Percentiles rank a stretch among this genome's conserved stretches.
phyloP scores from a whole-genome alignment of 2,888 invertebrate genomes.

The Cephonodes hylas region DNA sequence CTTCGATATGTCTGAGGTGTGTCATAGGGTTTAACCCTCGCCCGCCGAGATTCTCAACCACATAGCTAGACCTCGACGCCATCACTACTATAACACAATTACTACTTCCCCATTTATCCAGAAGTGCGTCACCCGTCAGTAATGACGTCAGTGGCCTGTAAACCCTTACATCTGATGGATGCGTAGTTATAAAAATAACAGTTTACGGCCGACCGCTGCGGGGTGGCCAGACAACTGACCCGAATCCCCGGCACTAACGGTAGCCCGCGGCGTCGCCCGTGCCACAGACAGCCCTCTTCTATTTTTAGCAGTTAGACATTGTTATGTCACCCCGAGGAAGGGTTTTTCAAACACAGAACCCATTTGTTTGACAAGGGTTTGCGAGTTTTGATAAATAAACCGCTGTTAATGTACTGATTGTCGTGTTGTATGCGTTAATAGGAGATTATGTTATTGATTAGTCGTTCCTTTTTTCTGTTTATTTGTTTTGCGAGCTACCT shows the following conservation, averaged over 20 bases:
- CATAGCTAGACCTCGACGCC: background rate
- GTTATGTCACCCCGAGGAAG: background rate
- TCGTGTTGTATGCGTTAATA: background rate
- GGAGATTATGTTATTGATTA: background rate
- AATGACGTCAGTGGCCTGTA: background rate
- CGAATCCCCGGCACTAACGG: background rate
- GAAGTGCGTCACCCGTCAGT: background rate
- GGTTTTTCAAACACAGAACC: background rate
- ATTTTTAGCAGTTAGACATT: background rate
- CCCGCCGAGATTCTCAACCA: too few species aligned
- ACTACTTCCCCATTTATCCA: background rate
- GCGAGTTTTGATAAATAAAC: background rate
- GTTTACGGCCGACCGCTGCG: background rate
- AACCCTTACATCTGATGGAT: background rate
- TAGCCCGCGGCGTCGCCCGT: background rate
- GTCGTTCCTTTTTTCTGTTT: too few species aligned
- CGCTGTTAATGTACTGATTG: background rate
- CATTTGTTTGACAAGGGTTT: background rate
- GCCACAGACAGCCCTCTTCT: background rate
- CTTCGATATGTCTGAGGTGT: too few species aligned
- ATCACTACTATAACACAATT: background rate
- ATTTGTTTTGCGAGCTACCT: too few species aligned
- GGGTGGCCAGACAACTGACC: background rate
- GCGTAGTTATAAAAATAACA: conserved; percentile 1
- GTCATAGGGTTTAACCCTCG: too few species aligned